phyloP scores from a whole-genome alignment of 2,113 vertebrate species.

The Mionectes macconnelli region DNA sequence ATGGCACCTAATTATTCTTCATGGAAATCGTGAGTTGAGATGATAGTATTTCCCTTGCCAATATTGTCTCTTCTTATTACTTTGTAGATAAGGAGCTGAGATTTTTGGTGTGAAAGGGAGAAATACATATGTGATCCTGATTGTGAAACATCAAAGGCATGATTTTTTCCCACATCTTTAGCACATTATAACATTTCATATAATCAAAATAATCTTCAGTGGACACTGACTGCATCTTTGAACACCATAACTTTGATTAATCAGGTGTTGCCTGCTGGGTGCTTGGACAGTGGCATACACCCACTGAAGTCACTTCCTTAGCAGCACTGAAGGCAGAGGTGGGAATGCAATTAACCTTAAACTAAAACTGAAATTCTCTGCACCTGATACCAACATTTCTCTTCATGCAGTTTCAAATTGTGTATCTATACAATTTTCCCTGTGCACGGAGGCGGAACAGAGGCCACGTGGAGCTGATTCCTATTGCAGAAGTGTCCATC shows the following conservation, averaged over 20 bases:
- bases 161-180: not conserved
- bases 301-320: not conserved
- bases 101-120: not conserved
- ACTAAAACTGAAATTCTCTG: not conserved
- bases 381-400: not conserved
- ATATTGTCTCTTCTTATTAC: not conserved
- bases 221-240: not conserved
- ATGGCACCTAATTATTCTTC: not conserved
- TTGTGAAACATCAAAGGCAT: not conserved
- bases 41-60: not conserved
- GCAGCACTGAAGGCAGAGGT: not conserved
- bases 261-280: not conserved
- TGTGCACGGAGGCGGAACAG: not conserved
- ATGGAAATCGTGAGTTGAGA: not conserved
- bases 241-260: not conserved
- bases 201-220: not conserved
- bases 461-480: not conserved
- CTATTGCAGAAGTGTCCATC: not conserved
- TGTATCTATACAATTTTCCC: not conserved
- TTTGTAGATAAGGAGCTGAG: not conserved
- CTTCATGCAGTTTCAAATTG: not conserved
- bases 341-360: not conserved
- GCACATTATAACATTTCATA: not conserved
- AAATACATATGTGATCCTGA: not conserved
- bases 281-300: not conserved